A percentile compares a stretch with the other conserved stretches of the same genome.
These are phyloP conservation scores for Hirtodrosophila alboralis DNA, from an alignment of 2,888 invertebrate genomes.

Conservation along the genomic window DNA sequence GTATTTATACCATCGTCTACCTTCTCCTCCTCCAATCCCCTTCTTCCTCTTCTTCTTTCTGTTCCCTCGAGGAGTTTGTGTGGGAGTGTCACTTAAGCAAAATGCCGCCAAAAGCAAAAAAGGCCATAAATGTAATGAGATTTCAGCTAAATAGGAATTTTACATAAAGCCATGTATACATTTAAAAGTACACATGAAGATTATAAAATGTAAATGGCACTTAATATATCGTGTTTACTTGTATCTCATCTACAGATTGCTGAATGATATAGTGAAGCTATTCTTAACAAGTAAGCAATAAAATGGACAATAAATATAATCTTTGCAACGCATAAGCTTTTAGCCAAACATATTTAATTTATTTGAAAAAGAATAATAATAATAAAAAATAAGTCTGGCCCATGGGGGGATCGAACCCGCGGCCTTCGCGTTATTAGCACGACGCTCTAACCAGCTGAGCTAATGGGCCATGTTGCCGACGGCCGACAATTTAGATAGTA, in stretches of 20 bases:
- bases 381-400: no score
- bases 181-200: slow-evolving; percentile 7
- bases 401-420: slow-evolving; percentile 81
- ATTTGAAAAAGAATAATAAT: no score
- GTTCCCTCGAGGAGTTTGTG: not conserved
- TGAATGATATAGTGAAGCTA: no score
- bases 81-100: slow-evolving; percentile 21
- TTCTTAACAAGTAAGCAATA: no score
- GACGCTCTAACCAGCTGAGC: slow-evolving; percentile 85
- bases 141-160: slow-evolving; percentile 36
- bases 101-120: slow-evolving; percentile 7
- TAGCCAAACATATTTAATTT: no score
- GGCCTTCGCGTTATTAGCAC: slow-evolving; percentile 85
- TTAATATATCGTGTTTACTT: not conserved
- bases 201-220: not conserved
- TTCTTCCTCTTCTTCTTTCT: no score
- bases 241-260: not conserved
- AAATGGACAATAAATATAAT: no score
- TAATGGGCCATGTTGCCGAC: slow-evolving; percentile 84
- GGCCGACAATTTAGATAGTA: no score
- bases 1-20: slow-evolving; percentile 1
- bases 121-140: slow-evolving; percentile 34
- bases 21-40: not conserved
- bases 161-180: slow-evolving; percentile 30
- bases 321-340: no score